A percentile compares a stretch with the other conserved stretches of the same genome.
These are phyloP conservation scores for Neoniphon sammara DNA, from an alignment of 2,797 vertebrate species.

Conservation along the genomic window DNA sequence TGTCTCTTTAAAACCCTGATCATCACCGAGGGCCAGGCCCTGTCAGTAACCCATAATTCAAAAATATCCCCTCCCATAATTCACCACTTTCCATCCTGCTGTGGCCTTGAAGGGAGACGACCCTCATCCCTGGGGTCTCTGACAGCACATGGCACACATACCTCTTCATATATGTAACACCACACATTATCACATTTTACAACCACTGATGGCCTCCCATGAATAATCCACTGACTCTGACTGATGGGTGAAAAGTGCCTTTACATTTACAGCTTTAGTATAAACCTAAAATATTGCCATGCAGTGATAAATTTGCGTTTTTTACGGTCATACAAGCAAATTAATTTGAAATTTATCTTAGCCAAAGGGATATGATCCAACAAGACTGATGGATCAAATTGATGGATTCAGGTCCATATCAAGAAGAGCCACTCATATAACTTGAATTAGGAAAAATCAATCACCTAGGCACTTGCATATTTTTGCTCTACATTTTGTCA, in stretches of 20 bases:
- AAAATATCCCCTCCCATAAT: conserved; percentile 42
- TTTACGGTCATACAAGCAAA: background rate
- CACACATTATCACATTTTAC: conserved; percentile 29
- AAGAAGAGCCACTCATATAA: background rate
- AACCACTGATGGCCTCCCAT: background rate
- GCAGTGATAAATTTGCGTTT: background rate
- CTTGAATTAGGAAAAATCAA: background rate
- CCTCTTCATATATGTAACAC: conserved; percentile 38
- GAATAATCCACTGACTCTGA: conserved; percentile 15
- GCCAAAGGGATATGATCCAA: background rate
- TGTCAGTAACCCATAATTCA: conserved; percentile 53
- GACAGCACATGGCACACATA: conserved; percentile 27
- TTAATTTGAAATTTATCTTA: background rate
- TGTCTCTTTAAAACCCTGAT: conserved; percentile 22
- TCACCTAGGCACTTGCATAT: background rate
- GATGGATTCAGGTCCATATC: background rate
- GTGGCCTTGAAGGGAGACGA: conserved; percentile 47
- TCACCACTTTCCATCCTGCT: conserved; percentile 35
- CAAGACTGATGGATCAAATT: background rate
- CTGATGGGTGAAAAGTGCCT: background rate
- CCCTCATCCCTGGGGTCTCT: conserved; percentile 21
- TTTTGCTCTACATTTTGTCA: background rate
- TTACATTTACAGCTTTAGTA: background rate
- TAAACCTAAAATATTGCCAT: background rate
- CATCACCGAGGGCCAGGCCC: conserved; percentile 31